A percentile compares a stretch with the other conserved stretches of the same genome.
Evolutionary conservation across 2,797 vertebrate genomes (phyloP).

Genomic region (Ammospiza maritima): DNA sequence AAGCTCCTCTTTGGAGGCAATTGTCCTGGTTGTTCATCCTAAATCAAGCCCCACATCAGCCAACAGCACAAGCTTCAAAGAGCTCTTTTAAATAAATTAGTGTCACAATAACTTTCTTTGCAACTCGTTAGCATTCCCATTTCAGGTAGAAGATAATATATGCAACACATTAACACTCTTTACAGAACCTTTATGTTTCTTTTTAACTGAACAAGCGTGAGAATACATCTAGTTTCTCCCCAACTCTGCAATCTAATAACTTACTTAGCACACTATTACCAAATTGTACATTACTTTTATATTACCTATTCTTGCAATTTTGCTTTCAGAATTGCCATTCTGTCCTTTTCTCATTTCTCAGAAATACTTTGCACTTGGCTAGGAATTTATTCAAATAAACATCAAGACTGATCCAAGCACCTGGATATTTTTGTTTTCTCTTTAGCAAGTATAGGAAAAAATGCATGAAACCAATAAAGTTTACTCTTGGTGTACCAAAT

Average conservation of each 20-base stretch:
- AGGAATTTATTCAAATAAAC: slow-evolving; percentile 28
- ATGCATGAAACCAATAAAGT: background rate
- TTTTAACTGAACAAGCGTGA: slow-evolving; percentile 57
- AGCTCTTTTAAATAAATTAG: slow-evolving; percentile 54
- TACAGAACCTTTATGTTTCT: slow-evolving; percentile 39
- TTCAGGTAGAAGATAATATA: slow-evolving; percentile 63
- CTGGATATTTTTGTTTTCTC: background rate
- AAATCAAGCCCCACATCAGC: background rate
- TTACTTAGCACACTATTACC: slow-evolving; percentile 56
- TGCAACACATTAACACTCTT: slow-evolving; percentile 65
- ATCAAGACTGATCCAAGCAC: background rate
- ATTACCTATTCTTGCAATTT: slow-evolving; percentile 59
- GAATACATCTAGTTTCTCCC: slow-evolving; percentile 11
- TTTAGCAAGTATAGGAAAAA: background rate
- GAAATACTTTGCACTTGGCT: slow-evolving; percentile 4
- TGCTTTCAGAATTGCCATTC: slow-evolving; percentile 55
- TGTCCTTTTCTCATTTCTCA: slow-evolving; percentile 43
- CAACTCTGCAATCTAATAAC: slow-evolving; percentile 64
- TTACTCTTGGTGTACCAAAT: background rate
- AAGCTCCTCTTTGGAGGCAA: background rate
- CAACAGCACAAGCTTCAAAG: background rate
- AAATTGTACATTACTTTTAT: slow-evolving; percentile 44
- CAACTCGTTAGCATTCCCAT: slow-evolving; percentile 33
- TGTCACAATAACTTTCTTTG: slow-evolving; percentile 28
- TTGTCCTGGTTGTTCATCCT: background rate